Evolutionary conservation across 2,797 vertebrate genomes (phyloP).

Genomic region (Gobionotothen gibberifrons): DNA sequence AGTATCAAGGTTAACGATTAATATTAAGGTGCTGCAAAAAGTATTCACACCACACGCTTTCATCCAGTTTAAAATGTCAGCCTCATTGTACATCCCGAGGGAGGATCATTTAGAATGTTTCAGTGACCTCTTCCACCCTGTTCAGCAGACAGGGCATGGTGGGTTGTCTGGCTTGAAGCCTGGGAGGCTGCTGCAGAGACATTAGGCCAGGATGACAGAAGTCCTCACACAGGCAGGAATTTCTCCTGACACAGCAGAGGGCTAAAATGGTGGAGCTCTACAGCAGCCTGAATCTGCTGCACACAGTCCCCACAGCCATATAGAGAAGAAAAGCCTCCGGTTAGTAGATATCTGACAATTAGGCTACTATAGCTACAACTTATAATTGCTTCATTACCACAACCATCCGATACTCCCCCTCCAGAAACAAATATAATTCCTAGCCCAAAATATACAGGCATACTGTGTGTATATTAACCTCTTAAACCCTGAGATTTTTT

Average conservation of each 20-base stretch:
- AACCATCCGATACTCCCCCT: too few relatives aligned
- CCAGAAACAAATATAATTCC: too few relatives aligned
- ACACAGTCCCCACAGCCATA: constrained; percentile 26
- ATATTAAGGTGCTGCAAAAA: background rate
- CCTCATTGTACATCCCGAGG: background rate
- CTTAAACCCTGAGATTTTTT: too few relatives aligned
- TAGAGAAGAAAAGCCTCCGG: constrained; percentile 15
- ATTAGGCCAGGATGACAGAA: constrained; percentile 70
- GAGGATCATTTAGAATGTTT: constrained; percentile 44
- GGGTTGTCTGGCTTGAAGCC: constrained; percentile 52
- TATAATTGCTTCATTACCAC: background rate
- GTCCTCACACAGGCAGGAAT: constrained; percentile 72
- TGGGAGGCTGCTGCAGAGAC: constrained; percentile 61
- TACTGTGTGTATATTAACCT: too few relatives aligned
- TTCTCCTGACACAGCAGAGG: constrained; percentile 71
- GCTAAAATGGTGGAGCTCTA: constrained; percentile 56
- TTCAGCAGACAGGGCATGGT: constrained; percentile 31
- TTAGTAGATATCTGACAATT: constrained; percentile 8
- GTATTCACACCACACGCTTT: background rate
- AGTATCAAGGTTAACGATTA: background rate
- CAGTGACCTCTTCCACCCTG: constrained; percentile 32
- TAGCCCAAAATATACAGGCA: too few relatives aligned
- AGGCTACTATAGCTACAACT: background rate
- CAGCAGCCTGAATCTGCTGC: constrained; percentile 51
- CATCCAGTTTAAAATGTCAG: background rate